phyloP scores from a whole-genome alignment of 2,113 vertebrate species.

The Malurus cyaneus region DNA sequence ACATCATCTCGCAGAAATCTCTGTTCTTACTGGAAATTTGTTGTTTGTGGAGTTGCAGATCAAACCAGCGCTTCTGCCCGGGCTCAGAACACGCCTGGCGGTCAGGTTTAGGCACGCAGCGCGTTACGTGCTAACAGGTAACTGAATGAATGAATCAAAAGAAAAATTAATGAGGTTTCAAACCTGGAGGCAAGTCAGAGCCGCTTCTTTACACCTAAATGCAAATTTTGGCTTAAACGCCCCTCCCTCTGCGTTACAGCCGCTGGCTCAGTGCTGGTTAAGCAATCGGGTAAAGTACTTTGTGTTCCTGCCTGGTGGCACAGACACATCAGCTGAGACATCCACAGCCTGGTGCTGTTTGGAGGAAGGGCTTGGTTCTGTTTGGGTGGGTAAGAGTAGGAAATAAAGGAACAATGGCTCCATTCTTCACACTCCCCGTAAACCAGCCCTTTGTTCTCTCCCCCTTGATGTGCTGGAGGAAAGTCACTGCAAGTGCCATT shows the following conservation, averaged over 20 bases:
- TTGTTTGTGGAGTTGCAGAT: slow-evolving; percentile 3
- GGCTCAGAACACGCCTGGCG: neutral
- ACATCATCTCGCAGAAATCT: neutral
- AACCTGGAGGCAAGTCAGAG: slow-evolving; percentile 18
- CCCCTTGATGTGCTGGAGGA: neutral
- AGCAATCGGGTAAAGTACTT: neutral
- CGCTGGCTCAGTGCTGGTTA: neutral
- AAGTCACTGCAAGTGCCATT: slow-evolving; percentile 37
- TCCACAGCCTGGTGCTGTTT: neutral
- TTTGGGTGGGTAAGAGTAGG: neutral
- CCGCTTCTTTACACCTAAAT: slow-evolving; percentile 4
- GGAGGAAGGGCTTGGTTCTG: neutral
- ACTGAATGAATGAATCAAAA: slow-evolving; percentile 41
- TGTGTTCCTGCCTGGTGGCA: neutral
- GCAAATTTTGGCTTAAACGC: neutral
- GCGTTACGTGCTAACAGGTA: neutral
- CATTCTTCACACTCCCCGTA: neutral
- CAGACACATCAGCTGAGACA: neutral
- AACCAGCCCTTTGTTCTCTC: neutral
- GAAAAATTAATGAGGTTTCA: slow-evolving; percentile 26
- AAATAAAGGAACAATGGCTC: slow-evolving; percentile 28
- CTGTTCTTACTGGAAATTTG: slow-evolving; percentile 28
- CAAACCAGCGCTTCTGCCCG: neutral
- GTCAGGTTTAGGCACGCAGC: slow-evolving; percentile 5
- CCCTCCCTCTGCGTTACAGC: fast-evolving